These are phyloP conservation scores for Agonopterix subpropinquella DNA, from an alignment of 2,888 invertebrate genomes.

Conservation along the genomic window DNA sequence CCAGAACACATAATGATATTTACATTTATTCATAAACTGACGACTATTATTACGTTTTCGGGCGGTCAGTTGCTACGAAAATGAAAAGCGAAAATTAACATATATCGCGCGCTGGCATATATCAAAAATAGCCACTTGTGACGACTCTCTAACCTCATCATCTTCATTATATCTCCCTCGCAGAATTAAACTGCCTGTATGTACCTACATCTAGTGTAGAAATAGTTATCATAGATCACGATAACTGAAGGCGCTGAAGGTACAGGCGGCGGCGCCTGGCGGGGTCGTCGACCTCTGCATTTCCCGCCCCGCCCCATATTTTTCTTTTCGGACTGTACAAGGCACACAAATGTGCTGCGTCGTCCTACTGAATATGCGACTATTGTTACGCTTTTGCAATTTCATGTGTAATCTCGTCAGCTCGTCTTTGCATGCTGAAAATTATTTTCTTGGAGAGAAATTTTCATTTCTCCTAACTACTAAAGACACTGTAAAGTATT, in stretches of 20 bases:
- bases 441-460: too few relatives aligned
- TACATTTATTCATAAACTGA: too few relatives aligned
- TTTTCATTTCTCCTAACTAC: too few relatives aligned
- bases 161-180: slow-evolving; percentile 23
- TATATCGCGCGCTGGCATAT: too few relatives aligned
- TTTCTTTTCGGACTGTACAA: slow-evolving; percentile 67
- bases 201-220: slow-evolving; percentile 27
- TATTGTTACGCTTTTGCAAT: slow-evolving; percentile 65
- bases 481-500: too few relatives aligned
- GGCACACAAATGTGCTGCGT: slow-evolving; percentile 55
- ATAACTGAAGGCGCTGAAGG: slow-evolving; percentile 46
- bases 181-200: slow-evolving; percentile 10
- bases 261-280: slow-evolving; percentile 20
- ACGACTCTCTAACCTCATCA: slow-evolving; percentile 16
- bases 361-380: slow-evolving; percentile 57
- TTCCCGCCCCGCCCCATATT: slow-evolving; percentile 51
- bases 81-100: too few relatives aligned
- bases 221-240: slow-evolving; percentile 44
- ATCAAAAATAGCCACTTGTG: too few relatives aligned
- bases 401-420: slow-evolving; percentile 60
- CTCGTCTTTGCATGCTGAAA: slow-evolving; percentile 15
- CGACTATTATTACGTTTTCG: too few relatives aligned
- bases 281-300: slow-evolving; percentile 55
- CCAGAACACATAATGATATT: too few relatives aligned
- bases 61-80: too few relatives aligned